Conservation (phyloP, 2,113 vertebrate species). For the Crocuta crocuta region DNA sequence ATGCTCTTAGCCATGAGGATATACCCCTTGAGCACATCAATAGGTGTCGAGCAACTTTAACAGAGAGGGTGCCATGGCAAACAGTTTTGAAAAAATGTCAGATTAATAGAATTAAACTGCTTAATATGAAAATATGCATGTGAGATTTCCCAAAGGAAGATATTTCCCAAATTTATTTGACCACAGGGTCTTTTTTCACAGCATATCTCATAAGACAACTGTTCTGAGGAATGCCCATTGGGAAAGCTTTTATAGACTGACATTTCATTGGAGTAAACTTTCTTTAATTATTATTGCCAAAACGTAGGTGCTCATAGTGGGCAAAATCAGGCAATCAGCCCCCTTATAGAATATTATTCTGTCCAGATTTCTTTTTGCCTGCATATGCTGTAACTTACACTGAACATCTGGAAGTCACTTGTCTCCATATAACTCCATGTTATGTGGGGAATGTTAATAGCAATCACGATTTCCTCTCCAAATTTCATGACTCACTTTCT, state of each 20-base stretch:
- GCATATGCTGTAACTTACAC: neutral
- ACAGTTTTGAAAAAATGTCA: neutral
- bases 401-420: neutral
- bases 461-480: neutral
- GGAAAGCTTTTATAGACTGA: neutral
- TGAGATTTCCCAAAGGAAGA: neutral
- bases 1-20: neutral
- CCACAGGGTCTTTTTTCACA: neutral
- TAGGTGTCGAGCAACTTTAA: neutral
- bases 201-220: neutral
- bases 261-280: neutral
- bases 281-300: constrained; percentile 30
- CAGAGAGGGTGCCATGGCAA: neutral
- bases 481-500: neutral
- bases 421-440: neutral
- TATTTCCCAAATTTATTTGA: neutral
- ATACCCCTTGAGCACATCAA: neutral
- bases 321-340: neutral
- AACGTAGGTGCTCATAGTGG: neutral
- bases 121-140: neutral
- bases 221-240: neutral
- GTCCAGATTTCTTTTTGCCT: neutral
- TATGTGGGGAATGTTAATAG: neutral
- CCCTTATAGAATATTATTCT: neutral
- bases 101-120: neutral